Percentiles rank a stretch among this genome's conserved stretches.
Conservation (phyloP, 2,888 invertebrate species). For the Leistus spinibarbis region DNA sequence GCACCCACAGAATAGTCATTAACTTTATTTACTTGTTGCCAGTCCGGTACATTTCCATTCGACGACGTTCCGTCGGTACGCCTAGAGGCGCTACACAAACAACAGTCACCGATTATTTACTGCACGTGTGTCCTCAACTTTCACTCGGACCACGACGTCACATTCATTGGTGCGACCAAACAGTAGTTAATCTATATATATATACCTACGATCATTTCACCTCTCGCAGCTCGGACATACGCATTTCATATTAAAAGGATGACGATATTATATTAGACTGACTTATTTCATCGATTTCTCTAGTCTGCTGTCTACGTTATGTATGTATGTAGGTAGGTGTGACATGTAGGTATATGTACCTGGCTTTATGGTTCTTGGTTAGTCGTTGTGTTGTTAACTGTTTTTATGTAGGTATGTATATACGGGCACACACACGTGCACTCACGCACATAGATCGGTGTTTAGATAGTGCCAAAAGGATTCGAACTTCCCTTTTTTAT, state of each 20-base stretch:
- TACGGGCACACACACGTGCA: neutral
- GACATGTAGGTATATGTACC: neutral
- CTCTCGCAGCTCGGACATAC: neutral
- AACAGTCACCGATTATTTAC: slow-evolving; percentile 28
- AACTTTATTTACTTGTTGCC: slow-evolving; percentile 18
- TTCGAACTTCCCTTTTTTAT: slow-evolving; percentile 23
- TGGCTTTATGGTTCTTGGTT: neutral
- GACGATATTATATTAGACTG: neutral
- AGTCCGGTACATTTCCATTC: slow-evolving; percentile 33
- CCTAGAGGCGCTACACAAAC: slow-evolving; percentile 18
- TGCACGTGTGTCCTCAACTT: slow-evolving; percentile 36
- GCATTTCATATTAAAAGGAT: neutral
- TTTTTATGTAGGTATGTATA: neutral
- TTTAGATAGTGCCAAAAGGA: slow-evolving; percentile 28
- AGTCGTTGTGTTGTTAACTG: neutral
- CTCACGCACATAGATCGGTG: slow-evolving; percentile 23
- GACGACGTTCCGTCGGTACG: slow-evolving; percentile 9
- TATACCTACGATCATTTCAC: neutral
- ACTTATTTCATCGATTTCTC: neutral
- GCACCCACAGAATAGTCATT: slow-evolving; percentile 10
- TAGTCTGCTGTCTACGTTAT: neutral
- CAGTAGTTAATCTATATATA: neutral
- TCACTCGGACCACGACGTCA: slow-evolving; percentile 18
- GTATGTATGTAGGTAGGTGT: neutral
- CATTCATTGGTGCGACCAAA: neutral